These are phyloP conservation scores for Drosophila mimetica DNA, from an alignment of 2,888 invertebrate genomes.

Conservation along the genomic window DNA sequence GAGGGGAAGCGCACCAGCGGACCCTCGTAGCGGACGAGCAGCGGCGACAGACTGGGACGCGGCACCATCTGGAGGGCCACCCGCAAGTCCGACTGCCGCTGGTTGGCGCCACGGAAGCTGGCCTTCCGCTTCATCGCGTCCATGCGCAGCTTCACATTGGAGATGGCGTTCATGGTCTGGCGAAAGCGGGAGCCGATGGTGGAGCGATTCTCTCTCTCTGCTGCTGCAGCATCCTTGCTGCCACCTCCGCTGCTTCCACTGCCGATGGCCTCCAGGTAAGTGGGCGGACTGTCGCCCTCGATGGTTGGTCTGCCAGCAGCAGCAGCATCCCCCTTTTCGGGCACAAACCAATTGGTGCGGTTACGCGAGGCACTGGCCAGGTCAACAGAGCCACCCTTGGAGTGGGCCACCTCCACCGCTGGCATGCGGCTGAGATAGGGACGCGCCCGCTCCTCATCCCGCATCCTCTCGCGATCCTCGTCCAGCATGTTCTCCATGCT, in stretches of 20 bases:
- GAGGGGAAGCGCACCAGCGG: slow-evolving; percentile 83
- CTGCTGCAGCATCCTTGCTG: too few species aligned
- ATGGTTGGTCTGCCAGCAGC: slow-evolving; percentile 49
- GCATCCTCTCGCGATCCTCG: slow-evolving; percentile 19
- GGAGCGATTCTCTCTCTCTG: slow-evolving; percentile 19
- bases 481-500: slow-evolving; percentile 81
- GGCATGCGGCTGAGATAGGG: slow-evolving; percentile 70
- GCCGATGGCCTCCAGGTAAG: slow-evolving; percentile 83
- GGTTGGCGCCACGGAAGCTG: slow-evolving; percentile 75
- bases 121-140: slow-evolving; percentile 82
- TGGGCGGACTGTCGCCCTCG: slow-evolving; percentile 82
- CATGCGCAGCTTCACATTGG: slow-evolving; percentile 82
- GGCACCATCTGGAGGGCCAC: slow-evolving; percentile 83
- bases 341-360: slow-evolving; percentile 83
- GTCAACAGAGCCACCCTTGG: slow-evolving; percentile 55
- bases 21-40: slow-evolving; percentile 83
- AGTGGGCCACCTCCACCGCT: slow-evolving; percentile 44
- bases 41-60: slow-evolving; percentile 81
- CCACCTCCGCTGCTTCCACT: too few species aligned
- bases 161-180: slow-evolving; percentile 80
- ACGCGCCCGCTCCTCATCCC: slow-evolving; percentile 51
- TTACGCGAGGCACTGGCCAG: slow-evolving; percentile 70
- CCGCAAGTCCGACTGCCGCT: slow-evolving; percentile 76
- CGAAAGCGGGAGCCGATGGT: slow-evolving; percentile 74
- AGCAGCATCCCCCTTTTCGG: slow-evolving; percentile 10